These are phyloP conservation scores for Falcaria lacertinaria DNA, from an alignment of 2,888 invertebrate genomes.

Conservation along the genomic window DNA sequence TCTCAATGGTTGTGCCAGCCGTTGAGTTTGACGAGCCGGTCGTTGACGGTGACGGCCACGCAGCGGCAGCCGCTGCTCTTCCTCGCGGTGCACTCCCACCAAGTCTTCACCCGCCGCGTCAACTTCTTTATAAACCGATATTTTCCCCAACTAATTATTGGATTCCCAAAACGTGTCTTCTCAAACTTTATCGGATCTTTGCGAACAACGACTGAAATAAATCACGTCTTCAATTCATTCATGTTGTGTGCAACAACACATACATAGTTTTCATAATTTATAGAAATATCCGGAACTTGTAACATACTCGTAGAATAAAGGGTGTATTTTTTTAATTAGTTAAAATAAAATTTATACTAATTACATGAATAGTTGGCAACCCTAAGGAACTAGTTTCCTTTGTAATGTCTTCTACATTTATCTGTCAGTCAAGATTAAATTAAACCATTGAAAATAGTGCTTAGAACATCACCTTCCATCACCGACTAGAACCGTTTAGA, in stretches of 20 bases:
- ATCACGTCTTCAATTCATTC: not conserved
- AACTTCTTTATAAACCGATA: constrained; percentile 63
- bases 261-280: too few relatives aligned
- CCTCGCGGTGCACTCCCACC: constrained; percentile 66
- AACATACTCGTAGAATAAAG: too few relatives aligned
- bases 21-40: constrained; percentile 53
- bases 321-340: too few relatives aligned
- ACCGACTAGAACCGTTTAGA: too few relatives aligned
- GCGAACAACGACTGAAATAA: not conserved
- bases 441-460: too few relatives aligned
- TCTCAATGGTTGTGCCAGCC: constrained; percentile 66
- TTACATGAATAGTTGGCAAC: too few relatives aligned
- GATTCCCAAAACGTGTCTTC: constrained; percentile 57
- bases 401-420: too few relatives aligned
- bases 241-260: not conserved
- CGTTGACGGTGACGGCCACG: constrained; percentile 55
- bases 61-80: constrained; percentile 56
- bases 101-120: constrained; percentile 50
- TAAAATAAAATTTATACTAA: too few relatives aligned
- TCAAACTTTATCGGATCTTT: constrained; percentile 41
- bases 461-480: too few relatives aligned
- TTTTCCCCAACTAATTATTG: constrained; percentile 62
- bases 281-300: too few relatives aligned
- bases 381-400: too few relatives aligned
- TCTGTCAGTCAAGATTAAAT: too few relatives aligned